phyloP scores from a whole-genome alignment of 2,797 vertebrate genomes.

The Macropodus opercularis region DNA sequence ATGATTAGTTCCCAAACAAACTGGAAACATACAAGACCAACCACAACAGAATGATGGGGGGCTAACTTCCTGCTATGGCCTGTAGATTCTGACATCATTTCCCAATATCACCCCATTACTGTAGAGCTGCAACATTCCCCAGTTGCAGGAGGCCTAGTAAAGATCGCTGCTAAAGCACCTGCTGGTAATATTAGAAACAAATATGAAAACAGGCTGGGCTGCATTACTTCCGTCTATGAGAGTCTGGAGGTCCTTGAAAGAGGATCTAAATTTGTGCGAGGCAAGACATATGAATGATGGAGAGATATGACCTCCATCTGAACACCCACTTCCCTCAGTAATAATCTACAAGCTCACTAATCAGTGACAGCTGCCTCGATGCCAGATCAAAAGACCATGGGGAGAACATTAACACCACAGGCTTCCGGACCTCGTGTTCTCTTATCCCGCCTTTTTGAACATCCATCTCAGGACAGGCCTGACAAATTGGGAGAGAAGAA shows the following conservation, averaged over 20 bases:
- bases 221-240: neutral
- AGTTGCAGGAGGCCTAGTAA: slow-evolving; percentile 2
- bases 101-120: slow-evolving; percentile 43
- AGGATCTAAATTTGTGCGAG: slow-evolving; percentile 10
- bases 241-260: neutral
- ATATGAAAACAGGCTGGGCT: neutral
- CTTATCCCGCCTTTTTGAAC: slow-evolving; percentile 56
- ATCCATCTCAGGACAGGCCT: slow-evolving; percentile 54
- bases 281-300: slow-evolving; percentile 20
- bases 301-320: slow-evolving; percentile 68
- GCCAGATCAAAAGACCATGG: slow-evolving; percentile 71
- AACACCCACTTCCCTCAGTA: slow-evolving; percentile 75
- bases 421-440: slow-evolving; percentile 68
- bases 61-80: slow-evolving; percentile 37
- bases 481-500: slow-evolving; percentile 34
- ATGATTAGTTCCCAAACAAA: slow-evolving; percentile 72
- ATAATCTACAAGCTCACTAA: slow-evolving; percentile 75
- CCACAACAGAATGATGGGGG: slow-evolving; percentile 62
- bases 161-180: slow-evolving; percentile 35
- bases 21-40: slow-evolving; percentile 61
- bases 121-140: slow-evolving; percentile 29
- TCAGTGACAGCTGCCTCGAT: slow-evolving; percentile 77
- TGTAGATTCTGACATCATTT: slow-evolving; percentile 64
- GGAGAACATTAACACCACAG: slow-evolving; percentile 74
- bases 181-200: slow-evolving; percentile 13